phyloP scores from a whole-genome alignment of 2,113 vertebrate genomes.

The Callipepla californica region DNA sequence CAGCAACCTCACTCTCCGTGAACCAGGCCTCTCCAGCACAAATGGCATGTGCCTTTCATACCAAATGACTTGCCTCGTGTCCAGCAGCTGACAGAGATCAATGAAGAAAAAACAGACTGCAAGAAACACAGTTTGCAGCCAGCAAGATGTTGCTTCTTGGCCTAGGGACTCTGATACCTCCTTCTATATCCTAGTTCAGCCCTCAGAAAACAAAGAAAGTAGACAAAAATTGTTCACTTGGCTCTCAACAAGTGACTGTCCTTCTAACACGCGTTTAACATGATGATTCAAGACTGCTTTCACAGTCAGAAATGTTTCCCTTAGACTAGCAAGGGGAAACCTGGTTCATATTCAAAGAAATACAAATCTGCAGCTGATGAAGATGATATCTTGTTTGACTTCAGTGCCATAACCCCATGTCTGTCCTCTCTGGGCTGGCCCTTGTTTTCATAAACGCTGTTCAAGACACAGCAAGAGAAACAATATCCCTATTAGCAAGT shows the following conservation, averaged over 20 bases:
- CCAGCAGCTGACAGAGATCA: conserved; percentile 17
- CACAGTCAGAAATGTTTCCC: neutral
- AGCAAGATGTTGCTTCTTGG: neutral
- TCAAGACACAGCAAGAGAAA: neutral
- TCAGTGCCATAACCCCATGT: neutral
- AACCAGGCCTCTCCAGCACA: neutral
- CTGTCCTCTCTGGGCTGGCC: neutral
- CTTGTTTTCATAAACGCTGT: neutral
- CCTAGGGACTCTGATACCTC: neutral
- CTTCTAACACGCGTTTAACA: neutral
- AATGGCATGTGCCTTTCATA: neutral
- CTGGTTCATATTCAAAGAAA: neutral
- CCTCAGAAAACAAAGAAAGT: neutral
- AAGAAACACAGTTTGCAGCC: neutral
- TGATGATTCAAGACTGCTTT: neutral
- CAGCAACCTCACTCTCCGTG: neutral
- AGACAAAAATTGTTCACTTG: neutral
- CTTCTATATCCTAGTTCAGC: neutral
- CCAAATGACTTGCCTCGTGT: neutral
- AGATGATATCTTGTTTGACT: neutral
- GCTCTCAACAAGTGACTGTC: neutral
- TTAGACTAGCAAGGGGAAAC: neutral
- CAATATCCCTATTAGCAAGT: accelerated
- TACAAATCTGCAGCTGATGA: neutral
- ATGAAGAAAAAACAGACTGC: neutral